Base-by-base conservation (phyloP, 2,797 vertebrate genomes). In the Spheniscus humboldti region DNA sequence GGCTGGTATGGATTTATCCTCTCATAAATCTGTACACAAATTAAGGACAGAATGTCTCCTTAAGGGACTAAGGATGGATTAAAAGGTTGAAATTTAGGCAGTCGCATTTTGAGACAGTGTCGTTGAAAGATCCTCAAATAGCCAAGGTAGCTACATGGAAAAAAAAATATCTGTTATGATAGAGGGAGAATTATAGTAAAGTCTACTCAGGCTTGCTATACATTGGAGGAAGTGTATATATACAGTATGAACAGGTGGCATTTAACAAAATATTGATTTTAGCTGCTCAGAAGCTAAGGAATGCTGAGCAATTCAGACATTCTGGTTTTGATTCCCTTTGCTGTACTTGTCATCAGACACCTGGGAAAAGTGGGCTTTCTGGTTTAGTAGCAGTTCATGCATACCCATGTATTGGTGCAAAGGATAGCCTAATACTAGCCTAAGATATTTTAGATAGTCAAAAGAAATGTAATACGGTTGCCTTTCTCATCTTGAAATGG, bases 381-480 rank as follows among this genome's bases (percentile, higher is more conserved):
- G 90, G 55, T 95, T 92, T 17, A 39, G 72, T 45, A 37, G 19
- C 74, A 87, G 77, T 3, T 86, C 75, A 24, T 8, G n/a, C 63
- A 28, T 13, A 10, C n/a, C 64, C 88, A 2, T 2, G 28, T 35
- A 1, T n/a, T 84, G 73, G 82, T 25, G 86, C 53, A 39, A 30
- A 28, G 19, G 37, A 18, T 12, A 55, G 43, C 17, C 3, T 18
- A 23, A 48, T 14, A 2, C 23, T 25, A 18, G 28, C 55, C 45
- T 63, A 52, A 2, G 20, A 3, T 41, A 28, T 9, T 45, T 15
- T 4, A 59, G 77, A 4, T 8, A 3, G 23, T 50, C 19, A 3
- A n/a, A 16, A 4, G 50, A 20, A 48, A 27, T 25, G 45, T 9
- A 1, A 10, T 24, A 18, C 1, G 0, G 6, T 55, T 27, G 57